phyloP scores from a whole-genome alignment of 2,797 vertebrate species.

The Falco peregrinus region DNA sequence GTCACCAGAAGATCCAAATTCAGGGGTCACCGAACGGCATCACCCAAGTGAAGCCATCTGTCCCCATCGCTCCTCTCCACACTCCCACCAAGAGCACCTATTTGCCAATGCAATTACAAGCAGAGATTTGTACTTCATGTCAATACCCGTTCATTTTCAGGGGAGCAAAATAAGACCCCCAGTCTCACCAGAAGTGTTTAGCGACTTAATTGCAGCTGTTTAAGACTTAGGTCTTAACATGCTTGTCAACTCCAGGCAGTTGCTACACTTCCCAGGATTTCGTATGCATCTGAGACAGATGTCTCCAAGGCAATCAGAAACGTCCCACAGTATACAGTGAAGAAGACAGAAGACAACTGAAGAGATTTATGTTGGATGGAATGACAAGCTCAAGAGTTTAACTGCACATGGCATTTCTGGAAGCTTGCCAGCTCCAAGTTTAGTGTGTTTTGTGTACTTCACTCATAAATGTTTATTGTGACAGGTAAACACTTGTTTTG shows the following conservation, averaged over 20 bases:
- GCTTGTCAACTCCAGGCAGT: conserved; percentile 16
- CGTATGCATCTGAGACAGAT: background rate
- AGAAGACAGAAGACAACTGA: conserved; percentile 36
- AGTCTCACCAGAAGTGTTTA: background rate
- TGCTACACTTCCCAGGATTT: background rate
- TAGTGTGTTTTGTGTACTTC: conserved; percentile 78
- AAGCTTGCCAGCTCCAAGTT: conserved; percentile 69
- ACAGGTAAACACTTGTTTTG: conserved; percentile 84
- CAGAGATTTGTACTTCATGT: background rate
- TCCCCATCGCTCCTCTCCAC: background rate
- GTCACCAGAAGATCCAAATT: background rate
- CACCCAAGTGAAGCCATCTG: background rate
- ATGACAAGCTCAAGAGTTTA: conserved; percentile 66
- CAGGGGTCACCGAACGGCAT: background rate
- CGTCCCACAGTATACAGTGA: background rate
- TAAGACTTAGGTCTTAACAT: background rate
- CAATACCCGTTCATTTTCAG: background rate
- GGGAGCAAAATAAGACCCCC: background rate
- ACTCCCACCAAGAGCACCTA: background rate
- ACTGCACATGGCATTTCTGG: conserved; percentile 65
- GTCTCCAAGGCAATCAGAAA: background rate
- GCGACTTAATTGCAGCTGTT: background rate
- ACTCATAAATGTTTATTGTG: conserved; percentile 82
- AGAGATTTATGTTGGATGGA: conserved; percentile 49
- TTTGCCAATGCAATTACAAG: background rate